phyloP scores from a whole-genome alignment of 2,797 vertebrate species.

The Rachycentron canadum region DNA sequence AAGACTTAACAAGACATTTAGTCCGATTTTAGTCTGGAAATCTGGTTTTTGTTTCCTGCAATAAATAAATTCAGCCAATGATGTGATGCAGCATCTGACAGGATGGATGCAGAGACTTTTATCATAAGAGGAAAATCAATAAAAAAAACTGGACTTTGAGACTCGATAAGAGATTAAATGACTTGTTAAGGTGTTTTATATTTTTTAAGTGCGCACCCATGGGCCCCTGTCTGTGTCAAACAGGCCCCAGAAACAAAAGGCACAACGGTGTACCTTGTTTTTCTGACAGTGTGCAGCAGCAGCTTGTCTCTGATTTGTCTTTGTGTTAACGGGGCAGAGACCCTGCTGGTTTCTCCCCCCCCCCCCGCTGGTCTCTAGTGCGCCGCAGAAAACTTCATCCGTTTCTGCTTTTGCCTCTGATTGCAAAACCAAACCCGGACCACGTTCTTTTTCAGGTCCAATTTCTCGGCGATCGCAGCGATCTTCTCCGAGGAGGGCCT shows the following conservation, averaged over 20 bases:
- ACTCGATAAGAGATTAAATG: neutral
- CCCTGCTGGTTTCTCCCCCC: neutral
- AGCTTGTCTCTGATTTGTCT: conserved; percentile 60
- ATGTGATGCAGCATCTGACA: neutral
- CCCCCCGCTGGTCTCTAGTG: conserved; percentile 81
- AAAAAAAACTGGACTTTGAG: neutral
- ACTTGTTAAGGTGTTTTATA: neutral
- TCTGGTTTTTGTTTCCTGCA: neutral
- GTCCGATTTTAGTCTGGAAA: neutral
- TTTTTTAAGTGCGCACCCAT: conserved; percentile 11
- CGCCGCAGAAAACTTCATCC: conserved; percentile 95
- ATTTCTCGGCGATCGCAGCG: conserved; percentile 93
- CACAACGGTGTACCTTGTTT: conserved; percentile 57
- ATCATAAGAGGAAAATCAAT: no score
- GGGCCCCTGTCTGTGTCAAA: neutral
- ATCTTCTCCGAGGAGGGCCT: conserved; percentile 95
- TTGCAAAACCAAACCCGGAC: conserved; percentile 96
- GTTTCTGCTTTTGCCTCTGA: conserved; percentile 95
- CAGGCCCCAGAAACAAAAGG: conserved; percentile 4
- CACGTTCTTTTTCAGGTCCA: conserved; percentile 96
- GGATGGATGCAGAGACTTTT: neutral
- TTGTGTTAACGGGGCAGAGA: conserved; percentile 41
- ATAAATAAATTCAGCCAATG: neutral
- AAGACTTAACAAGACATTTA: neutral
- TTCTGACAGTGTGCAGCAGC: conserved; percentile 64